Evolutionary conservation across 2,113 vertebrate genomes (phyloP), one percentile per base, ranked within the genome.

Genomic region (Rhea americana): DNA sequence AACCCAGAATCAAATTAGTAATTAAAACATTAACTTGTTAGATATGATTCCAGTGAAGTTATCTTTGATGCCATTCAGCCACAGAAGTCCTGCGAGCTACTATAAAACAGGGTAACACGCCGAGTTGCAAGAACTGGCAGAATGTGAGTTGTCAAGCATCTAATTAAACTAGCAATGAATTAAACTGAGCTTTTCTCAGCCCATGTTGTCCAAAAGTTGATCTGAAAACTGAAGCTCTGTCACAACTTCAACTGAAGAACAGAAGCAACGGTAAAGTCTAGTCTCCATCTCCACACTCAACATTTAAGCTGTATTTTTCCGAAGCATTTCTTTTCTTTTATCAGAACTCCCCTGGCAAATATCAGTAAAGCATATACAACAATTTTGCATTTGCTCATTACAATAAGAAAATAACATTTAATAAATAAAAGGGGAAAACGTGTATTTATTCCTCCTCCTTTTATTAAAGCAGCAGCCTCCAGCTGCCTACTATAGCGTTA

Each of bases 181-280:
- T 17, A 55, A 59, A 66, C 55, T 77, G 85, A 95, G 92, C 82
- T 87, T 59, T 67, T 22, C 87, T 91, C 84, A 79, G 74, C 71
- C 78, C 81, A 66, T 59, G 65, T 26, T n/a, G 26, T 63, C 74
- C 65, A 3, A 17, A 8, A 30, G 3, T 39, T 72, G 59, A 45
- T 77, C 68, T 65, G 55, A 63, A 68, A 90, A 77, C 11, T 47
- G 77, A 84, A 93, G 70, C 48, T 41, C 53, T 88, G 81, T 66
- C 84, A 71, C 81, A 71, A 78, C 55, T 32, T 82, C 6, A 63
- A 56, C 70, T 62, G 55, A 66, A 77, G 59, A 81, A 84, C 55
- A 86, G 76, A 71, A 81, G 18, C 22, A n/a, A 3, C 5, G 61
- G 47, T 10, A 63, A 35, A 0, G 2, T 25, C 41, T 35, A 21